Conservation (phyloP, 2,113 vertebrate genomes). For the Lethenteron camtschaticum region DNA sequence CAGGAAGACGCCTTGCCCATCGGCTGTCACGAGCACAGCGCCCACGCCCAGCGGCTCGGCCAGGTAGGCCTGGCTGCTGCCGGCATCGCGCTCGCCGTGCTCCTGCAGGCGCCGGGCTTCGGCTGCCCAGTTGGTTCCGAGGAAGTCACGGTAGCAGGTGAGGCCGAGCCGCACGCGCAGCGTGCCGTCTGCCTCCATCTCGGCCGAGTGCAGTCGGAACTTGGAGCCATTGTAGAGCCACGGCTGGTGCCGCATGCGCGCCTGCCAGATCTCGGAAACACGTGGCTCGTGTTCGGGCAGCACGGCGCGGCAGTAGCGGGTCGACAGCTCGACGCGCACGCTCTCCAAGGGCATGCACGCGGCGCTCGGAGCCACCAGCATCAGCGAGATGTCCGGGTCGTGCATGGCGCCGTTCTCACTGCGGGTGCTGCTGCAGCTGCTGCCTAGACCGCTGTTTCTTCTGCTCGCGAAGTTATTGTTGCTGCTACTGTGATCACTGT, state of each 20-base stretch:
- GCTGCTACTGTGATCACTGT: too few relatives aligned
- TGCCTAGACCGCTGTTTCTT: too few relatives aligned
- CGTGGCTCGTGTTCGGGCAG: constrained; percentile 24
- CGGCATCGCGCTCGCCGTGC: constrained; percentile 23
- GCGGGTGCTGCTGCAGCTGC: too few relatives aligned
- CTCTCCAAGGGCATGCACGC: constrained; percentile 24
- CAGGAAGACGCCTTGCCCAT: constrained; percentile 39
- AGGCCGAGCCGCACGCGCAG: constrained; percentile 41
- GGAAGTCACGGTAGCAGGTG: constrained; percentile 55
- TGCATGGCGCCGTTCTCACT: background rate
- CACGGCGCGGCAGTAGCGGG: constrained; percentile 30
- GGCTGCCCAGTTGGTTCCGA: constrained; percentile 58
- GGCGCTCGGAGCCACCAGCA: constrained; percentile 27
- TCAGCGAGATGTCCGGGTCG: constrained; percentile 41
- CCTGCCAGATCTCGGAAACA: constrained; percentile 33
- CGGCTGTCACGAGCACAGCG: constrained; percentile 27
- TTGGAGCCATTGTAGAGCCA: constrained; percentile 70
- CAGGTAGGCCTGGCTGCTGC: constrained; percentile 34
- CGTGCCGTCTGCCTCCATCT: constrained; percentile 8
- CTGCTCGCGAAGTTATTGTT: too few relatives aligned
- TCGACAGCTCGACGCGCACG: constrained; percentile 32
- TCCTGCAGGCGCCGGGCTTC: constrained; percentile 20
- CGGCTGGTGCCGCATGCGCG: constrained; percentile 27
- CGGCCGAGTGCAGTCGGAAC: constrained; percentile 47
- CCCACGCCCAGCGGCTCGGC: constrained; percentile 66